Evolutionary conservation across 2,888 invertebrate genomes (phyloP).

Genomic region (Papilio protenor): DNA sequence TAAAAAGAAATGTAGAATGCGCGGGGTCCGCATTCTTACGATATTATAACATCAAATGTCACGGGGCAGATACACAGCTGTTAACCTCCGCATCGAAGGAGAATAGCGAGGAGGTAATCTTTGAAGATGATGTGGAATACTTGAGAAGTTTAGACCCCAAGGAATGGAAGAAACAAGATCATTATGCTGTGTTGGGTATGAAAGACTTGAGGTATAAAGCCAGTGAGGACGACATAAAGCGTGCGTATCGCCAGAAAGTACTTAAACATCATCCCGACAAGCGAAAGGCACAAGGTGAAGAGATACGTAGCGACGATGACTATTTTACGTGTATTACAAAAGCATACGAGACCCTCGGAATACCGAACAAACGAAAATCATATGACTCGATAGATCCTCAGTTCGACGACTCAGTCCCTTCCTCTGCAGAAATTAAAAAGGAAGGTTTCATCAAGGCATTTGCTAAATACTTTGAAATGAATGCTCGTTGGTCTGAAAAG

Average conservation of each 20-base stretch:
- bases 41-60: slow-evolving; percentile 79
- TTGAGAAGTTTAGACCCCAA: slow-evolving; percentile 96
- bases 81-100: slow-evolving; percentile 73
- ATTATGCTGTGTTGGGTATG: slow-evolving; percentile 97
- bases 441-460: slow-evolving; percentile 90
- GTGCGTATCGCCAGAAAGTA: slow-evolving; percentile 91
- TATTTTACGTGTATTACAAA: slow-evolving; percentile 99
- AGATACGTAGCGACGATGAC: slow-evolving; percentile 95
- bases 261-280: slow-evolving; percentile 99
- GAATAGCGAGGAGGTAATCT: slow-evolving; percentile 74
- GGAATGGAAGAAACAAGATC: slow-evolving; percentile 99
- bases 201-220: slow-evolving; percentile 92
- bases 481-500: slow-evolving; percentile 96
- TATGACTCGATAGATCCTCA: slow-evolving; percentile 98
- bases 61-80: slow-evolving; percentile 76
- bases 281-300: slow-evolving; percentile 95
- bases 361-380: slow-evolving; percentile 91
- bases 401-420: slow-evolving; percentile 95
- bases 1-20: slow-evolving; percentile 78
- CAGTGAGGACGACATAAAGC: slow-evolving; percentile 96
- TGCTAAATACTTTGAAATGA: slow-evolving; percentile 88
- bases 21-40: slow-evolving; percentile 80
- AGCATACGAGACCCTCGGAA: slow-evolving; percentile 96
- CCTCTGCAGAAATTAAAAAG: slow-evolving; percentile 89
- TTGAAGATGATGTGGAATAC: slow-evolving; percentile 91